Evolutionary conservation across 2,888 invertebrate genomes (phyloP).

Genomic region (Hypselothyrea guttata): DNA sequence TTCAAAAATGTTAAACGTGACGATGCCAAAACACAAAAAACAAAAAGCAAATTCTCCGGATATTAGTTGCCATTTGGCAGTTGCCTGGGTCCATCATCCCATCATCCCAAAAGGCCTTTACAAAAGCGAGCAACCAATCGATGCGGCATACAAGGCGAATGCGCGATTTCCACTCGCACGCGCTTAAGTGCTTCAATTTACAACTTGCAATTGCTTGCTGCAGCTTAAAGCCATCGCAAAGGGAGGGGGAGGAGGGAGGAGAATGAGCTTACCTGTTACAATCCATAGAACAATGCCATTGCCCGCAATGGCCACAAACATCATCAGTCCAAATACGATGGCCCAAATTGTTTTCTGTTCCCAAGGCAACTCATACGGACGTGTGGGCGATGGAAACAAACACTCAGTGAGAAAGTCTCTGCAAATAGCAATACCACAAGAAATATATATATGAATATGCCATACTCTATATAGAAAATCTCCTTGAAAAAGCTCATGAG

Average conservation of each 20-base stretch:
- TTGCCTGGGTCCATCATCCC: not conserved
- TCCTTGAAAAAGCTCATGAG: not conserved
- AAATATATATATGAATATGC: not conserved
- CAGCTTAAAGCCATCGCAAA: constrained; percentile 1
- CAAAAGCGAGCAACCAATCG: not conserved
- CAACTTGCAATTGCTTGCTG: not conserved
- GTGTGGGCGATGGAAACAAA: constrained; percentile 84
- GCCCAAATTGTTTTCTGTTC: constrained; percentile 89
- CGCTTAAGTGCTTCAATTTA: constrained; percentile 12
- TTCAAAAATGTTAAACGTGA: constrained; percentile 37
- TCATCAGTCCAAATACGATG: constrained; percentile 89
- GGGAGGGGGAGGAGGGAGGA: not conserved
- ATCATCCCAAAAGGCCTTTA: constrained; percentile 9
- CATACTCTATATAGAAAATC: too few species aligned
- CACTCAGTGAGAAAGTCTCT: constrained; percentile 85
- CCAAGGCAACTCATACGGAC: constrained; percentile 86
- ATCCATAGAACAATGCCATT: constrained; percentile 97
- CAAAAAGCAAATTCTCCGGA: constrained; percentile 27
- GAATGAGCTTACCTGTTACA: constrained; percentile 87
- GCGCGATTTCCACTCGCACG: constrained; percentile 15
- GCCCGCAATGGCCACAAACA: constrained; percentile 91
- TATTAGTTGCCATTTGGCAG: constrained; percentile 33
- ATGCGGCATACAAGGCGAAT: constrained; percentile 29
- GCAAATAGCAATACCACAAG: not conserved
- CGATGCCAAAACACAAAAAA: constrained; percentile 18